Base-by-base conservation (phyloP, 2,888 invertebrate genomes). In the Temnothorax rugatulus region DNA sequence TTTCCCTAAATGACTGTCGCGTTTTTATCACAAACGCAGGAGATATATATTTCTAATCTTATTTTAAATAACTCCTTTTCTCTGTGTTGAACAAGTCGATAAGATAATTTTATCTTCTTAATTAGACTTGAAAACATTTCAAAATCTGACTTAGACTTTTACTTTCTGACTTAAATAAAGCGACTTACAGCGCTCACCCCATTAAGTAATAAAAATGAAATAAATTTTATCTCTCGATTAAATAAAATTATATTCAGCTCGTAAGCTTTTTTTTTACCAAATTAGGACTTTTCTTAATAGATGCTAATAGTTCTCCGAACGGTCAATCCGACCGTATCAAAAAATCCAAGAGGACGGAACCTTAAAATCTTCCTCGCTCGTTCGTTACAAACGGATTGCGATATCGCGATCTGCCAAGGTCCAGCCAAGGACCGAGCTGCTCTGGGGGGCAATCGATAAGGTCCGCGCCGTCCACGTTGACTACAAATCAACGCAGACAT, bases 401-500 rank as follows among this genome's bases (percentile, higher is more conserved):
- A 85, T 90, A 90, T 87, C 90, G 89, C 86, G 85, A 89, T 90
- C 83, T 75, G 18, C 66, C 25, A 47, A 57, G 66, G 59, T 63
- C 18, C 41, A 11, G 18, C 29, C 29, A 4, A 63, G 50, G 15
- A 29, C 52, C 66, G 34, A 59, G 57, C 54, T n/a, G 21, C 34
- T 82, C 21, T 52, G 81, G 74, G 74, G 83, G 85, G 85, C 88
- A 91, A 90, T 90, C 90, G 90, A 90, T 90, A 90, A 90, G 90
- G 88, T 82, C 88, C 82, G 73, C 68, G 64, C 82, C 87, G 88
- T 88, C 77, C 83, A 69, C 79, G 74, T 86, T 86, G 84, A 88
- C 86, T 87, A 90, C 90, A 90, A 90, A 90, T 90, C 90, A 91
- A 91, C 79, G 91, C 77, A 77, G 83, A 84, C 87, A 77, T 76